Conservation (phyloP, 2,797 vertebrate species). For the Neoniphon sammara region DNA sequence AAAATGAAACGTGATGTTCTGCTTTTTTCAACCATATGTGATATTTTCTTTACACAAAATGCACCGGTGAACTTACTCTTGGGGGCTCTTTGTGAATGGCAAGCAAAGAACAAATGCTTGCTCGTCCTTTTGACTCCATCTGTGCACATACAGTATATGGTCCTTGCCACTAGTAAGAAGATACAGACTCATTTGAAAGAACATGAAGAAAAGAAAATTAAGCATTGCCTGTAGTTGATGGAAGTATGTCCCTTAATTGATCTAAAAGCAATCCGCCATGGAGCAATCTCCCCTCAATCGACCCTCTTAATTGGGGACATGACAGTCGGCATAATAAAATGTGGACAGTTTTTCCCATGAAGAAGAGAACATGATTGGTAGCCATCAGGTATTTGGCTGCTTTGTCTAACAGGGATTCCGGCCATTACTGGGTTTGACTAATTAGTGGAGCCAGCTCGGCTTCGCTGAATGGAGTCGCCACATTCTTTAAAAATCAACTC, state of each 20-base stretch:
- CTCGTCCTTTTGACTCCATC: too few species aligned
- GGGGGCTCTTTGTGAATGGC: too few species aligned
- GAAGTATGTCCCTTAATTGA: slow-evolving; percentile 32
- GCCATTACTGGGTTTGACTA: slow-evolving; percentile 76
- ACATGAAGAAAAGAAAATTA: neutral
- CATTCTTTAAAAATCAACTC: slow-evolving; percentile 75
- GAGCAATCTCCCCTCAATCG: slow-evolving; percentile 37
- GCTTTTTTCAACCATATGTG: too few species aligned
- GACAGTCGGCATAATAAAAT: slow-evolving; percentile 72
- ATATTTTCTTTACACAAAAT: too few species aligned
- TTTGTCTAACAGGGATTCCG: slow-evolving; percentile 69
- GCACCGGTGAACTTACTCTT: too few species aligned
- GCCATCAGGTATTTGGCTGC: slow-evolving; percentile 77
- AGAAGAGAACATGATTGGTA: slow-evolving; percentile 62
- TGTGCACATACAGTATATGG: too few species aligned
- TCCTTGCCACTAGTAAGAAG: neutral
- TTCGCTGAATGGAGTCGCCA: slow-evolving; percentile 70
- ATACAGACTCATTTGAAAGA: neutral
- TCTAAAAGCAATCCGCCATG: slow-evolving; percentile 33
- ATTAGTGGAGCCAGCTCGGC: slow-evolving; percentile 75
- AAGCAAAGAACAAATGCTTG: too few species aligned
- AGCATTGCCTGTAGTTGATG: slow-evolving; percentile 1
- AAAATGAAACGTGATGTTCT: too few species aligned
- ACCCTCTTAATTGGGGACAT: slow-evolving; percentile 73
- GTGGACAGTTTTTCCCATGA: slow-evolving; percentile 77